phyloP scores from a whole-genome alignment of 2,888 invertebrate species.

The Anaspis maculata region DNA sequence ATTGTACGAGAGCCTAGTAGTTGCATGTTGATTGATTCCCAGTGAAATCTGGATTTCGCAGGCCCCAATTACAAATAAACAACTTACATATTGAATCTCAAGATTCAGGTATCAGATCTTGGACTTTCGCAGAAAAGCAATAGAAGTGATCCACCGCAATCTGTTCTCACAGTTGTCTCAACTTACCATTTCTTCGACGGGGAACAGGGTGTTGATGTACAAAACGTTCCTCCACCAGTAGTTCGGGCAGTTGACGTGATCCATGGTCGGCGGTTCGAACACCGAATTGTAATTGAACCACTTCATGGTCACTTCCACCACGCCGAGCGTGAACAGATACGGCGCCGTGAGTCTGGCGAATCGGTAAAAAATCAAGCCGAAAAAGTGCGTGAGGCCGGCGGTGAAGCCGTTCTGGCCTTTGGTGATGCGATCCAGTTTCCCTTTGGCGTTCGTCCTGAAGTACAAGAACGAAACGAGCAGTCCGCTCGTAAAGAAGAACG shows the following conservation, averaged over 20 bases:
- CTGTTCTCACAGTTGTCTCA: no score
- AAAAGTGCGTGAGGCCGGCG: constrained; percentile 60
- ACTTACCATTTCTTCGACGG: constrained; percentile 74
- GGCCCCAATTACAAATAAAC: no score
- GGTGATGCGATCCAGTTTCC: constrained; percentile 57
- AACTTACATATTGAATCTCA: no score
- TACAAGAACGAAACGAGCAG: constrained; percentile 78
- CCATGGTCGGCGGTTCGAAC: constrained; percentile 74
- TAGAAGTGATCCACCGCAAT: no score
- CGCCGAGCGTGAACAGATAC: constrained; percentile 73
- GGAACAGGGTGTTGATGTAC: constrained; percentile 79
- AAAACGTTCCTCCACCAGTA: constrained; percentile 86
- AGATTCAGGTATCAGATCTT: no score
- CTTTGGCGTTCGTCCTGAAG: constrained; percentile 69
- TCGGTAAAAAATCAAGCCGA: constrained; percentile 68
- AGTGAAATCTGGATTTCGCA: no score
- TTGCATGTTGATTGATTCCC: no score
- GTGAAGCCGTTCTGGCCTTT: constrained; percentile 56
- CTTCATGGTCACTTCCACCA: constrained; percentile 79
- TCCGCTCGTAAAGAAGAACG: constrained; percentile 75
- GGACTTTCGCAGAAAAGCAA: no score
- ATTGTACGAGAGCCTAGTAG: no score
- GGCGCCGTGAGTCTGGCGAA: constrained; percentile 74
- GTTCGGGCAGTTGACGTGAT: constrained; percentile 72
- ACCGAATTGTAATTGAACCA: constrained; percentile 76